A percentile compares a stretch with the other conserved stretches of the same genome.
Conservation (phyloP, 2,113 vertebrate genomes). For the Sinocyclocheilus maitianheensis region DNA sequence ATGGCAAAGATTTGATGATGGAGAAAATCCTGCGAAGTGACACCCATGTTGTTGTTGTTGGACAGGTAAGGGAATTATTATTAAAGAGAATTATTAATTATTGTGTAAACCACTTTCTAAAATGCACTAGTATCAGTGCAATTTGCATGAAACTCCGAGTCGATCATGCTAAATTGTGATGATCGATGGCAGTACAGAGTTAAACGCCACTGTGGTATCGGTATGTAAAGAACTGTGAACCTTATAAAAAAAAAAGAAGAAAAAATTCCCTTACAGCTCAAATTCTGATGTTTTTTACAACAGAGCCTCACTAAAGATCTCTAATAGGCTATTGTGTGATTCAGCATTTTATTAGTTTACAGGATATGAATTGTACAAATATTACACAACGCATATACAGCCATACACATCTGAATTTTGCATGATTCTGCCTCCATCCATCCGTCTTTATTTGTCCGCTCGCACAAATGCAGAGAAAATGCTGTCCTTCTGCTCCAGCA, state of each 20-base stretch:
- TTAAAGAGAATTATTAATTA: too few relatives aligned
- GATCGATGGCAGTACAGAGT: too few relatives aligned
- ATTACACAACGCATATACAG: slow-evolving; percentile 84
- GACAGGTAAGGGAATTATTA: too few relatives aligned
- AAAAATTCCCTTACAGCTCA: background rate
- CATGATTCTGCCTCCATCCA: background rate
- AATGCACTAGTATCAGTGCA: too few relatives aligned
- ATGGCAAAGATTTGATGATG: background rate
- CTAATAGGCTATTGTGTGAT: background rate
- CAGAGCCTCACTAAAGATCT: background rate
- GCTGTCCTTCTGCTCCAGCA: slow-evolving; percentile 89
- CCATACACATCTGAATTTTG: background rate
- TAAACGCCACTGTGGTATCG: too few relatives aligned
- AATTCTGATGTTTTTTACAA: background rate
- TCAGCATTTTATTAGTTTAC: background rate
- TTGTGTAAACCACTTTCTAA: too few relatives aligned
- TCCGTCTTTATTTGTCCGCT: slow-evolving; percentile 86
- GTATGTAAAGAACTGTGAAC: too few relatives aligned
- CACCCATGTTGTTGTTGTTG: background rate
- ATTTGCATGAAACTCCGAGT: too few relatives aligned
- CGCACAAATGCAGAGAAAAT: slow-evolving; percentile 93
- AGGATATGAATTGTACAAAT: slow-evolving; percentile 77
- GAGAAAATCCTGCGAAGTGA: background rate
- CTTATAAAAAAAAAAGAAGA: too few relatives aligned
- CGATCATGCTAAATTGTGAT: too few relatives aligned